phyloP scores from a whole-genome alignment of 2,797 vertebrate species.

The Amblyopsis hoosieri region DNA sequence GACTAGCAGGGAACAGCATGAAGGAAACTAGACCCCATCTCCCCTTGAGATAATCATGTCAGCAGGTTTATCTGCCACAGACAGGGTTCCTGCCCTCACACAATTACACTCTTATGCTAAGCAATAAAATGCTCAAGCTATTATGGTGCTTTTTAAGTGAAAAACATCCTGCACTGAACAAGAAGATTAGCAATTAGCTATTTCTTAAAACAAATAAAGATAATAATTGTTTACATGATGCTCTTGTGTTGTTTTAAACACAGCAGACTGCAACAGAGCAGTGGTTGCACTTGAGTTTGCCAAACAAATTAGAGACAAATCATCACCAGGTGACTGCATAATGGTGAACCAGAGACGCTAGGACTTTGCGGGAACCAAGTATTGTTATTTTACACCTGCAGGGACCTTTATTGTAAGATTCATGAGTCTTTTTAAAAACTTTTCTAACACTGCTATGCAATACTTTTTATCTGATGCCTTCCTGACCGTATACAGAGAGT shows the following conservation, averaged over 20 bases:
- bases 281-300: slow-evolving; percentile 13
- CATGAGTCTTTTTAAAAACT: neutral
- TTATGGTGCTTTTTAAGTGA: slow-evolving; percentile 2
- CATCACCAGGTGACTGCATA: neutral
- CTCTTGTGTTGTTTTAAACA: slow-evolving; percentile 2
- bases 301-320: slow-evolving; percentile 30
- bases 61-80: slow-evolving; percentile 32
- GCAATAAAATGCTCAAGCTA: slow-evolving; percentile 16
- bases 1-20: slow-evolving; percentile 12
- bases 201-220: slow-evolving; percentile 5
- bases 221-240: slow-evolving; percentile 39
- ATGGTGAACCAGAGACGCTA: neutral
- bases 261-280: neutral
- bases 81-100: slow-evolving; percentile 20
- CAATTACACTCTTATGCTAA: slow-evolving; percentile 5
- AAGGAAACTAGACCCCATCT: slow-evolving; percentile 45
- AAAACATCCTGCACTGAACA: slow-evolving; percentile 7
- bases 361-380: too few species aligned
- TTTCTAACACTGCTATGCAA: neutral
- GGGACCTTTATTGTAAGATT: too few species aligned
- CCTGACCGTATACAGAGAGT: too few species aligned
- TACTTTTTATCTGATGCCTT: neutral
- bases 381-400: too few species aligned
- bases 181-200: neutral
- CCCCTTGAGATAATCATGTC: slow-evolving; percentile 39